Conservation (phyloP, 2,888 invertebrate genomes). For the Eretmocerus hayati region DNA sequence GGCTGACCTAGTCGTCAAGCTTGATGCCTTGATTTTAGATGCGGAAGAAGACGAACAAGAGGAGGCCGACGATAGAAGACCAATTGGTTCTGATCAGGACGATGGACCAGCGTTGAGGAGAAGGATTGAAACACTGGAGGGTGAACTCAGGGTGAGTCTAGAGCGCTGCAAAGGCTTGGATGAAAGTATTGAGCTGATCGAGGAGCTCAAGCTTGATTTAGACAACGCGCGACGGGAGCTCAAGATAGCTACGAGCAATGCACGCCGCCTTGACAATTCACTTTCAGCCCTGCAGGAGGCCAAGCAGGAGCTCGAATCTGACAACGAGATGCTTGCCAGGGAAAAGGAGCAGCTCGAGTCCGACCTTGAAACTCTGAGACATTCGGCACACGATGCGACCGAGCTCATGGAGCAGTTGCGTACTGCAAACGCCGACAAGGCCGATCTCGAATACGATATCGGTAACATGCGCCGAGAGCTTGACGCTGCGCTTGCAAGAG, state of each 20-base stretch:
- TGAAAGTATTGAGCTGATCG: conserved; percentile 31
- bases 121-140: conserved; percentile 42
- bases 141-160: conserved; percentile 29
- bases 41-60: conserved; percentile 39
- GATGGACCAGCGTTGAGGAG: conserved; percentile 41
- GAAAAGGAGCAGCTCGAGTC: conserved; percentile 34
- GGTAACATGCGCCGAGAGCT: conserved; percentile 54
- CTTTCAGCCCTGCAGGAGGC: conserved; percentile 44
- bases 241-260: conserved; percentile 39
- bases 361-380: conserved; percentile 29
- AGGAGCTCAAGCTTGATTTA: conserved; percentile 34
- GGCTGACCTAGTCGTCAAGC: conserved; percentile 4
- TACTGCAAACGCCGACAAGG: conserved; percentile 48
- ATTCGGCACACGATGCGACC: conserved; percentile 26
- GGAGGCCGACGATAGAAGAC: neutral
- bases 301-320: conserved; percentile 45
- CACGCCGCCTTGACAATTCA: conserved; percentile 46
- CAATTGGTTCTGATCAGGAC: conserved; percentile 24
- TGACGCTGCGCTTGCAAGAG: conserved; percentile 40
- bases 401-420: conserved; percentile 31
- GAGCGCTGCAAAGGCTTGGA: conserved; percentile 32
- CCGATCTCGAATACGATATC: conserved; percentile 56
- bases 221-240: conserved; percentile 41
- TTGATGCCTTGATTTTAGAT: conserved; percentile 1
- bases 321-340: conserved; percentile 32